Percentiles rank a stretch among this genome's conserved stretches.
Conservation (phyloP, 2,797 vertebrate genomes). For the Macropodus opercularis region DNA sequence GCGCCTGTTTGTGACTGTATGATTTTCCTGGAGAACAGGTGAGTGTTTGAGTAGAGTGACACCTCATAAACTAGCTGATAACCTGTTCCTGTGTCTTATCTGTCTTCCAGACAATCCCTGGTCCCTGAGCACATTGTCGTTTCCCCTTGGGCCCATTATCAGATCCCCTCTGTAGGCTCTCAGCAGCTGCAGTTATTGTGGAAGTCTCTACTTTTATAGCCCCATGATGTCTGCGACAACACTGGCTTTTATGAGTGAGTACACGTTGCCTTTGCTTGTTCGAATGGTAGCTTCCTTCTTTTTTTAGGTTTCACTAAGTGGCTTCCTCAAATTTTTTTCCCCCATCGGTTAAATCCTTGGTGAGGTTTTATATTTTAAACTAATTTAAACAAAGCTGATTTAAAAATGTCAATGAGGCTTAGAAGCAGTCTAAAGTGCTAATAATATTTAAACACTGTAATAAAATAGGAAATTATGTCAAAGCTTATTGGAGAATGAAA, state of each 20-base stretch:
- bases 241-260: slow-evolving; percentile 60
- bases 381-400: no score
- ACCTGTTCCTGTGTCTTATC: slow-evolving; percentile 76
- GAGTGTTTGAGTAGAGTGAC: slow-evolving; percentile 72
- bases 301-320: slow-evolving; percentile 19
- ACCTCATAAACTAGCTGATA: slow-evolving; percentile 80
- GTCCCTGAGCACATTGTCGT: slow-evolving; percentile 82
- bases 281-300: slow-evolving; percentile 21
- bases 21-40: slow-evolving; percentile 62
- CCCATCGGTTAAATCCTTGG: background rate
- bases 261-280: slow-evolving; percentile 34
- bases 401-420: background rate
- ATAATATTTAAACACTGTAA: slow-evolving; percentile 11
- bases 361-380: background rate
- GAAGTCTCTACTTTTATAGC: slow-evolving; percentile 62
- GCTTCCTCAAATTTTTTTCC: background rate
- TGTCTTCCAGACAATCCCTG: slow-evolving; percentile 75
- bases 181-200: slow-evolving; percentile 70
- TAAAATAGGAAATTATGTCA: slow-evolving; percentile 21
- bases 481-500: slow-evolving; percentile 20
- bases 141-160: slow-evolving; percentile 81
- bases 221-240: slow-evolving; percentile 64
- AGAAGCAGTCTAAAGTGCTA: background rate
- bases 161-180: slow-evolving; percentile 80
- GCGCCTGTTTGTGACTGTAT: slow-evolving; percentile 38